A percentile compares a stretch with the other conserved stretches of the same genome.
Conservation (phyloP, 2,113 vertebrate species). For the Petromus typicus region DNA sequence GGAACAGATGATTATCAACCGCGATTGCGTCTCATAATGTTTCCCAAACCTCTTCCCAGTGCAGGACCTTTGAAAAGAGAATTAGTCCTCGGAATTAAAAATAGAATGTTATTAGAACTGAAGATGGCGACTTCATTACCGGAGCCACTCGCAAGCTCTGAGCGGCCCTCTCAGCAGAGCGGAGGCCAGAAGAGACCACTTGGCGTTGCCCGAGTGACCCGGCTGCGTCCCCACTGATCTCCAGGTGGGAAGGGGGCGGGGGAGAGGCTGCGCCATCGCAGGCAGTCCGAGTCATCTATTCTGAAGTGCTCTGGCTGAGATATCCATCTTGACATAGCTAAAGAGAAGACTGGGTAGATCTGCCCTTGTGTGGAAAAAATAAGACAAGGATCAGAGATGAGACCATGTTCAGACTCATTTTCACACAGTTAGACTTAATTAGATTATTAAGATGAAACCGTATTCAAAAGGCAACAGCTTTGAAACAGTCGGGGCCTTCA, state of each 20-base stretch:
- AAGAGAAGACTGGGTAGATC: background rate
- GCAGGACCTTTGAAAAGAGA: background rate
- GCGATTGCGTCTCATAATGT: constrained; percentile 15
- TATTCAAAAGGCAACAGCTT: constrained; percentile 66
- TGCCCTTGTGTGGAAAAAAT: constrained; percentile 45
- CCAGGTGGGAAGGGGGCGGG: background rate
- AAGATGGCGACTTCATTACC: constrained; percentile 70
- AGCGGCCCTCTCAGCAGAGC: too few species aligned
- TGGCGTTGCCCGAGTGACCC: constrained; percentile 1
- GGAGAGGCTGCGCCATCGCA: background rate
- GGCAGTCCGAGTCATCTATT: constrained; percentile 53
- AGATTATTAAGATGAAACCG: constrained; percentile 69
- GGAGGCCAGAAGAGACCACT: background rate
- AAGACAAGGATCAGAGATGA: constrained; percentile 64
- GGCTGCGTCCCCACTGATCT: constrained; percentile 9
- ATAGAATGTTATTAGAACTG: constrained; percentile 71
- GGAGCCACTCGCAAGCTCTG: background rate
- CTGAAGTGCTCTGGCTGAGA: constrained; percentile 48
- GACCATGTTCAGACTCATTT: constrained; percentile 50
- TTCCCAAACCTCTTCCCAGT: constrained; percentile 38
- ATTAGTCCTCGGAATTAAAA: constrained; percentile 69
- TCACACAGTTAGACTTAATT: constrained; percentile 73
- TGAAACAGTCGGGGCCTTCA: background rate
- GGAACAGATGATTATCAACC: constrained; percentile 40
- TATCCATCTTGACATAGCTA: background rate